Percentiles rank a stretch among this genome's conserved stretches.
These are phyloP conservation scores for Adelphocoris suturalis DNA, from an alignment of 2,888 invertebrate species.

Conservation along the genomic window DNA sequence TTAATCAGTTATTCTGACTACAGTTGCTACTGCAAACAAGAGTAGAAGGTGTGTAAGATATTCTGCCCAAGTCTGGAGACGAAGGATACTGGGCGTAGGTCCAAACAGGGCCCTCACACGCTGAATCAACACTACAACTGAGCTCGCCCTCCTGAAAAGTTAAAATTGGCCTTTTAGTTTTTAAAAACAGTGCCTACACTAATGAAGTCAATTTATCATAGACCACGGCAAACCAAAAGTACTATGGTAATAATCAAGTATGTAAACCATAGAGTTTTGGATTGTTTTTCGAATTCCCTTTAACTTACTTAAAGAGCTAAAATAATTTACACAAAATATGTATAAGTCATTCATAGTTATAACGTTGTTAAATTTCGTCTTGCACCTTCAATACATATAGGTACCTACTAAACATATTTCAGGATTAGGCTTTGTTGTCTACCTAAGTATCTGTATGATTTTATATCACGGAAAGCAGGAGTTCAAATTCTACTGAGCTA, in stretches of 20 bases:
- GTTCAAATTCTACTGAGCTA: too few relatives aligned
- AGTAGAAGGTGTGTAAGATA: conserved; percentile 72
- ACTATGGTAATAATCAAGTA: neutral
- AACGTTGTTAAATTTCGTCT: too few relatives aligned
- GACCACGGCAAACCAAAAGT: neutral
- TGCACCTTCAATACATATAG: too few relatives aligned
- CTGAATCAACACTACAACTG: conserved; percentile 71
- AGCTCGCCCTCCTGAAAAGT: conserved; percentile 71
- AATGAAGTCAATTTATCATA: neutral
- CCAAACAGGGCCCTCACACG: conserved; percentile 66
- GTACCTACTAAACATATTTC: too few relatives aligned
- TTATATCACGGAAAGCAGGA: too few relatives aligned
- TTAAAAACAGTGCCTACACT: neutral
- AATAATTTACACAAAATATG: too few relatives aligned
- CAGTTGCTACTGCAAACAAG: conserved; percentile 74
- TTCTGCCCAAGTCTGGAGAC: conserved; percentile 64
- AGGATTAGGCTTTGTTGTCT: too few relatives aligned
- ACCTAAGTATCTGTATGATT: too few relatives aligned
- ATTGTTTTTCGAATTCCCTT: neutral
- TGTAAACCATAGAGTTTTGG: neutral
- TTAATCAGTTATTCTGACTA: conserved; percentile 73
- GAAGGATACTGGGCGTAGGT: conserved; percentile 65
- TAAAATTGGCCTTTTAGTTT: neutral
- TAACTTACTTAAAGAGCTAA: too few relatives aligned
- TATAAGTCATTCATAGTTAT: too few relatives aligned